Base-by-base conservation (phyloP, 2,888 invertebrate species). In the Cataglyphis cursor region DNA sequence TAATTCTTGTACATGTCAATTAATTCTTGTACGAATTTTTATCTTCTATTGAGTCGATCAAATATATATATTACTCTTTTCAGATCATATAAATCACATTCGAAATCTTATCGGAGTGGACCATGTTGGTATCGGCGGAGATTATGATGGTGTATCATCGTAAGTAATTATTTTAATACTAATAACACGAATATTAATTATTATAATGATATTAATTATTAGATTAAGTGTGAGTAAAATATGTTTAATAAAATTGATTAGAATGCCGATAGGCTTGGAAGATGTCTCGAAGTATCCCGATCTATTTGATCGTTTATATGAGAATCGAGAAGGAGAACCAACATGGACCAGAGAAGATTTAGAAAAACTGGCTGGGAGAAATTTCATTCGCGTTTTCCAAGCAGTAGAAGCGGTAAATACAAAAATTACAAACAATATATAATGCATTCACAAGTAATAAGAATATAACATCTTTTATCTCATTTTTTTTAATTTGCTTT, bases 71-170 rank as follows among this genome's bases (percentile, higher is more conserved):
- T 41, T 31, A n/a, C 38, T n/a, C 9, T 62, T 93, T 92, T 59
- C 85, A 96, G 96, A 94, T 84, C 96, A 96, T 90, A 95, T 96
- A 75, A 96, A 96, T 92, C 94, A 96, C 86, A 95, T 96, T 85
- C 94, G 95, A 41, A 93, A 95, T 81, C 91, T 95, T 54, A 95
- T 95, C 85, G 96, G 96, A 28, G 90, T 95, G 12, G 95, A 96
- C 87, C 94, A 96, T 85, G 95, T 96, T 57, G 96, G 96, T 38
- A 95, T 96, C 82, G 96, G 96, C 18, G 95, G 95, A 8, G 96
- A 96, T 90, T 96, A 94, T 87, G 96, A 96, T 87, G 96, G 96
- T 57, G 94, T 96, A 65, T 85, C 59, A 1, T 51, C 81, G 95
- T 95, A 92, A 92, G 92, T 90, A 85, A 78, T 83, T 48, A 28